Conservation (phyloP, 2,113 vertebrate species). For the Poeciliopsis retropinna region DNA sequence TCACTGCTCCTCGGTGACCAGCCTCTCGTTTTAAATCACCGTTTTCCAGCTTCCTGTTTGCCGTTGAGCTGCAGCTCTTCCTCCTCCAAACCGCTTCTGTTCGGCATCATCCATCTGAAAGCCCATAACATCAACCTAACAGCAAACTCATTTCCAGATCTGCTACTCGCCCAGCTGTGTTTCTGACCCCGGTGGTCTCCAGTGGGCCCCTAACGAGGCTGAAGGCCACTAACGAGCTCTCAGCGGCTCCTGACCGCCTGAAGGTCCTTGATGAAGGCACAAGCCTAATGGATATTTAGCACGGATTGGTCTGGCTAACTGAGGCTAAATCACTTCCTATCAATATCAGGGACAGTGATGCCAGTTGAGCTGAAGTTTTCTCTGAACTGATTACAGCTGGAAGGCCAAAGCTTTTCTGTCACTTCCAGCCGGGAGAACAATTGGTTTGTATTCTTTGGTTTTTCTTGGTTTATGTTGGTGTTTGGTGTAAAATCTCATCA, state of each 20-base stretch:
- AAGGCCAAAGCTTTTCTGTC: neutral
- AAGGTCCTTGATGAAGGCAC: slow-evolving; percentile 28
- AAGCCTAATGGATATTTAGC: slow-evolving; percentile 37
- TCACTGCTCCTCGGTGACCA: neutral
- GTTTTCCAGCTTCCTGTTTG: too few species aligned
- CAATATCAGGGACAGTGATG: slow-evolving; percentile 14
- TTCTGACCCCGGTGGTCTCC: slow-evolving; percentile 40
- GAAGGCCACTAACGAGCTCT: slow-evolving; percentile 41
- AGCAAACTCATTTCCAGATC: slow-evolving; percentile 46
- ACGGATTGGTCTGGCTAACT: slow-evolving; percentile 23
- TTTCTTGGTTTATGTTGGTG: too few species aligned
- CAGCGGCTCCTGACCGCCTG: slow-evolving; percentile 24
- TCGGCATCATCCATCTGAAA: slow-evolving; percentile 1
- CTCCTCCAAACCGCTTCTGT: neutral
- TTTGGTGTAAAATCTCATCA: neutral
- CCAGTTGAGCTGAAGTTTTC: neutral
- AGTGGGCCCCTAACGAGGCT: slow-evolving; percentile 44
- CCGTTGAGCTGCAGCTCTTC: neutral
- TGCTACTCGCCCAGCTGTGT: slow-evolving; percentile 3
- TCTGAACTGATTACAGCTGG: neutral
- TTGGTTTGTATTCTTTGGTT: too few species aligned
- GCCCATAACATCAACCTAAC: neutral
- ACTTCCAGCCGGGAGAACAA: neutral
- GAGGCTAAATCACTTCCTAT: slow-evolving; percentile 21
- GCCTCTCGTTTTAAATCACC: neutral